Evolutionary conservation across 2,888 invertebrate species (phyloP).

Genomic region (Drosophila borborema): DNA sequence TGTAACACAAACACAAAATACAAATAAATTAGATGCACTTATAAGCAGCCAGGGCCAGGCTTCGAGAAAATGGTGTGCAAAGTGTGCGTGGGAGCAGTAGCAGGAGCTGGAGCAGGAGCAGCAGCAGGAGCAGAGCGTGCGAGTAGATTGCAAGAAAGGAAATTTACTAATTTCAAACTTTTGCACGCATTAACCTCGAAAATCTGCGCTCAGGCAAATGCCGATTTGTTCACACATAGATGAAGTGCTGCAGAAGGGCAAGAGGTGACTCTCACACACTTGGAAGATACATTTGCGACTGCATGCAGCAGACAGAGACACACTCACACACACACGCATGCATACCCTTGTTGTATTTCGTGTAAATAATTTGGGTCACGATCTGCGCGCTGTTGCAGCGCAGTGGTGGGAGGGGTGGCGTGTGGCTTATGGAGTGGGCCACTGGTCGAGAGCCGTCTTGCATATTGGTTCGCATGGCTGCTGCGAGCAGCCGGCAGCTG

Average conservation of each 20-base stretch:
- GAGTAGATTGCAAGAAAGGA: constrained; percentile 59
- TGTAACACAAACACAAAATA: constrained; percentile 74
- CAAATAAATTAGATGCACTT: constrained; percentile 82
- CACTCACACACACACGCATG: constrained; percentile 16
- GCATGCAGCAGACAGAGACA: constrained; percentile 39
- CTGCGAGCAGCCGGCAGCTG: constrained; percentile 15
- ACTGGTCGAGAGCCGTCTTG: constrained; percentile 39
- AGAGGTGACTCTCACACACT: constrained; percentile 27
- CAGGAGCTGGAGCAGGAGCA: too few relatives aligned
- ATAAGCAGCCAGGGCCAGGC: constrained; percentile 38
- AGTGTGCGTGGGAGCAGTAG: constrained; percentile 1
- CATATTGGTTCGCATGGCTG: constrained; percentile 39
- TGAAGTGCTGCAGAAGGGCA: constrained; percentile 12
- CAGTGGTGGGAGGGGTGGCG: not conserved
- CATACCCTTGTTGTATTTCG: constrained; percentile 55
- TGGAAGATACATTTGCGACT: constrained; percentile 64
- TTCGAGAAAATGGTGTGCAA: not conserved
- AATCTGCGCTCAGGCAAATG: constrained; percentile 74
- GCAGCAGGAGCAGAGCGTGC: not conserved
- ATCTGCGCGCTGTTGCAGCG: constrained; percentile 42
- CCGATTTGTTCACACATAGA: constrained; percentile 48
- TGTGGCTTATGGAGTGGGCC: not conserved
- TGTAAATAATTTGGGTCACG: constrained; percentile 79
- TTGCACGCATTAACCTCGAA: constrained; percentile 80
- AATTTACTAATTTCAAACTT: constrained; percentile 80